phyloP scores from a whole-genome alignment of 92 coral and sea anemone species.

The Micromussa lordhowensis region DNA sequence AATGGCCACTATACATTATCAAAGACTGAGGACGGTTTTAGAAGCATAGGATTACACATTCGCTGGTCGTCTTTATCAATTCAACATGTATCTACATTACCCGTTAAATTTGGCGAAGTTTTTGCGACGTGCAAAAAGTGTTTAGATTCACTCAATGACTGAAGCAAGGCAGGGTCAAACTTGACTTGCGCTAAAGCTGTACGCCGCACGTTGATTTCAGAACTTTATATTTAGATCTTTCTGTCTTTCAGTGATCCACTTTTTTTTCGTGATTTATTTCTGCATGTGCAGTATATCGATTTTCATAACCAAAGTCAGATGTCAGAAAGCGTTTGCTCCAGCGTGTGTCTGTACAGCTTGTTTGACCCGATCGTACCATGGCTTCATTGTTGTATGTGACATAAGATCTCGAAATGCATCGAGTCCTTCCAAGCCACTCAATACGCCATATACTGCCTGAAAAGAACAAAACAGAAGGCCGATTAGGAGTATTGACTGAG shows the following conservation, averaged over 20 bases:
- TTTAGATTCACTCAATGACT: not conserved
- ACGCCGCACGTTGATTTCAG: not conserved
- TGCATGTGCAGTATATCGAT: not conserved
- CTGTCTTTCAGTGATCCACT: too few species aligned
- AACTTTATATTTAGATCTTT: not conserved
- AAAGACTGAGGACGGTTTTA: not conserved
- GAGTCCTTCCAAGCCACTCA: slow-evolving; percentile 94
- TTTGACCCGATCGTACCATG: slow-evolving; percentile 94
- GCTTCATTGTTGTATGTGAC: slow-evolving; percentile 86
- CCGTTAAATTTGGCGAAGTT: not conserved
- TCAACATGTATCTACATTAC: too few species aligned
- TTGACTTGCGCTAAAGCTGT: not conserved
- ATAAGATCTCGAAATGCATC: slow-evolving; percentile 85
- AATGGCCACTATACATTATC: not conserved
- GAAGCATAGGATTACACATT: not conserved
- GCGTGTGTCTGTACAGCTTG: slow-evolving; percentile 78
- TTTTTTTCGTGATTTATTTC: not conserved
- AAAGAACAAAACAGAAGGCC: not conserved
- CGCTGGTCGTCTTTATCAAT: too few species aligned
- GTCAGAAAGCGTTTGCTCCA: slow-evolving; percentile 62
- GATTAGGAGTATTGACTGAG: not conserved
- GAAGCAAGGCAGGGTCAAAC: not conserved
- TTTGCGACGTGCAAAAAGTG: not conserved
- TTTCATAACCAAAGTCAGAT: not conserved
- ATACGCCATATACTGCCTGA: slow-evolving; percentile 97